Evolutionary conservation across 2,113 vertebrate species (phyloP), one percentile per base, ranked within the genome.

Genomic region (Calonectris borealis): DNA sequence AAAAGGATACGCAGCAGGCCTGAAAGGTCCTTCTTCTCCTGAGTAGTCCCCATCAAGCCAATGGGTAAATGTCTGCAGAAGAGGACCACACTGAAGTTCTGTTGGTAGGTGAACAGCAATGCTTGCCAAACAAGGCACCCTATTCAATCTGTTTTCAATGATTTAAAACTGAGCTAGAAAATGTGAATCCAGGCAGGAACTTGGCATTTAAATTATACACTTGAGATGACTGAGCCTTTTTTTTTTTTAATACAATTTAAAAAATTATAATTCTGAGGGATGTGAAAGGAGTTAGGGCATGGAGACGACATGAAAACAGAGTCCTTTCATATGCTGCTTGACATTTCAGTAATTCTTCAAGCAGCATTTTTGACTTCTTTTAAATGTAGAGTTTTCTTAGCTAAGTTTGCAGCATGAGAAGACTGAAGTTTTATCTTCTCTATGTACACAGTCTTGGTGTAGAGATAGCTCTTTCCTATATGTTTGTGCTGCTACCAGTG

Each of bases 271-370:
- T 95, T 70, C 86, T 87, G 81, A 79, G 87, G 84, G 73, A 65
- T 31, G 36, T 52, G 73, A 86, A 91, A 62, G 72, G 83, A 95
- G 76, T 65, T 36, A 69, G 86, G 57, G 38, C 77, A 52, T 4
- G 38, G 77, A 75, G 89, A 93, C 2, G 10, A 75, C 57, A 31
- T 11, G 79, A 77, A 90, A 83, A 68, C 68, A 70, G 72, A 84
- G 27, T 82, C 54, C 42, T 90, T 90, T 96, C 79, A 78, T 62
- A 88, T 38, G 48, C 64, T 94, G 52, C 79, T 84, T 90, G 93
- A 81, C 83, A 94, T 96, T 94, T 91, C 77, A 60, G 65, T 29
- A 64, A 52, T 34, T 82, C 69, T 86, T 71, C 61, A 71, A 48
- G 73, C 27, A 91, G 61, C 65, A 79, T 72, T 72, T 84, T 60